Conservation (phyloP, 2,888 invertebrate species). For the Drosophila barbarae region DNA sequence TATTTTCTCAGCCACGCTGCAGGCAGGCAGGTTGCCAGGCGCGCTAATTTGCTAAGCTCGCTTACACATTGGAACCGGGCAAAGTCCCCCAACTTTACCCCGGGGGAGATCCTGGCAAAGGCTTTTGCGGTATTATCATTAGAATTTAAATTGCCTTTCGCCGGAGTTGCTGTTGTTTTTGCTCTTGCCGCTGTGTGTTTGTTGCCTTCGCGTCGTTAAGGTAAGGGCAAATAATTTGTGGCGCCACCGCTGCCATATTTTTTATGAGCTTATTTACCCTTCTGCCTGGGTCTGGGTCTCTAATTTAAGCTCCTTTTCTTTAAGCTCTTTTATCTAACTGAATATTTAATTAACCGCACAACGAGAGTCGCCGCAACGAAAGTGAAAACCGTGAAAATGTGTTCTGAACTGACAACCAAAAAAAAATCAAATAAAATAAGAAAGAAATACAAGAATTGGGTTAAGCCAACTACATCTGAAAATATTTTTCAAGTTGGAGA, state of each 20-base stretch:
- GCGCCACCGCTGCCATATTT: conserved; percentile 67
- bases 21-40: conserved; percentile 50
- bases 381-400: conserved; percentile 33
- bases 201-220: conserved; percentile 33
- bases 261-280: conserved; percentile 66
- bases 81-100: conserved; percentile 4
- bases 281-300: conserved; percentile 38
- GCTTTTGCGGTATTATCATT: conserved; percentile 70
- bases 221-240: conserved; percentile 65
- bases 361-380: conserved; percentile 23
- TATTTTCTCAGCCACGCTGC: conserved; percentile 20
- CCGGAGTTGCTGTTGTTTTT: conserved; percentile 20
- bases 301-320: conserved; percentile 58
- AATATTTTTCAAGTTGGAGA: conserved; percentile 23
- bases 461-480: conserved; percentile 39
- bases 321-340: conserved; percentile 64
- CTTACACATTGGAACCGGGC: conserved; percentile 46
- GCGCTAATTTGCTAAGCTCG: conserved; percentile 68
- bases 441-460: conserved; percentile 49
- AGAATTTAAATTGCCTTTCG: conserved; percentile 71
- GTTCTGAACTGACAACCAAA: conserved; percentile 26
- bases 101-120: conserved; percentile 28
- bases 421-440: not conserved
- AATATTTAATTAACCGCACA: conserved; percentile 72
- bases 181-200: conserved; percentile 5